Base-by-base conservation (phyloP, 2,888 invertebrate genomes). In the Lymantria monacha region DNA sequence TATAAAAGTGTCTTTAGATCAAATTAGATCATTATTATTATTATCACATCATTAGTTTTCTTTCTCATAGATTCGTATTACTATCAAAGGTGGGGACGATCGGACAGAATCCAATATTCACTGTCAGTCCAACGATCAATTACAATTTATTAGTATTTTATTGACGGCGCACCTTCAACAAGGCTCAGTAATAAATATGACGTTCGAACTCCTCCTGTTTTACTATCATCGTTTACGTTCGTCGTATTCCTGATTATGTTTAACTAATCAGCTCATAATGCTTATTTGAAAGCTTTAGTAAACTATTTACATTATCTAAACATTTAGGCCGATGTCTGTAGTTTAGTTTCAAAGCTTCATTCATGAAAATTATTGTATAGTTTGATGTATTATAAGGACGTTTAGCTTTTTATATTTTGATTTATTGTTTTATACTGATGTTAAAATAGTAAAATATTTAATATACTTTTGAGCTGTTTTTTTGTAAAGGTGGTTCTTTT, bases 131-230 rank as follows among this genome's bases (percentile, higher is more conserved):
- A 44, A 33, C 46, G 43, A 62, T 57, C 60, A 59, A 63, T 69
- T 54, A 54, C 59, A 56, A 59, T 66, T 61, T 57, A 63, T 69
- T 47, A 55, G 42, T 55, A 50, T 59, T 69, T 63, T 69, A 67
- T 69, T 66, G 47, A 7, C 11, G 53, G 55, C 63, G 42, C 61
- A 48, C 67, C 69, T 48, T 41, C 47, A 44, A 53, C 56, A 43
- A 43, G 48, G 15, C 44, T 44, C 47, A 14, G 43, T 11, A 30
- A 15, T 56, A 51, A 49, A 46, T 42, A 49, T 65, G 54, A 62
- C 59, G 52, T 47, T 30, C 44, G 36, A 13, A 9, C 57, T 59
- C 59, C 66, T 64, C 59, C 60, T 60, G 62, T 70, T 76, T 74
- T 72, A 76, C 67, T 22, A 49, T 44, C 48, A 50, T 12, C 44